Base-by-base conservation (phyloP, 2,797 vertebrate genomes). In the Eurystomus glaucurus region DNA sequence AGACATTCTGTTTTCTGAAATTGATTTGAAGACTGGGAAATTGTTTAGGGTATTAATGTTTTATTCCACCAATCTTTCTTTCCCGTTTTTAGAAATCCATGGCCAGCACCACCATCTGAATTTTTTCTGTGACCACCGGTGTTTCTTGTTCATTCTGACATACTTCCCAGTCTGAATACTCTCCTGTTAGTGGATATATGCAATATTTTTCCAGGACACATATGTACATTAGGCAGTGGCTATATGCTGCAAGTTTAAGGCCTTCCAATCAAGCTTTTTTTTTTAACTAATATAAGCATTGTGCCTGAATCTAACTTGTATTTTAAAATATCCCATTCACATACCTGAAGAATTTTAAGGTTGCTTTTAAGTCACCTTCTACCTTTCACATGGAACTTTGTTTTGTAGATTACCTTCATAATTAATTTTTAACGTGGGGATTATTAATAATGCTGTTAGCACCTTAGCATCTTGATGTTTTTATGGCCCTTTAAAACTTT, bases 401-500 rank as follows among this genome's bases (percentile, higher is more conserved):
- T 94, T 93, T 52, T 57, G 45, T 43, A 75, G 4, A 45, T 87
- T 82, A 68, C 19, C 31, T 83, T 31, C 58, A 45, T 15, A 2
- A 62, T 72, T 55, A 41, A 28, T 75, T 93, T 94, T 89, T 80
- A 78, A 83, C 23, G 11, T 19, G 3, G 10, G 3, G 25, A 14
- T 93, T 81, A 58, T 68, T 88, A 84, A 75, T 46, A 83, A 83
- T 85, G 33, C 23, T 79, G 8, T 45, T 62, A 90, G 18, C 33
- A 81, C 65, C 60, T 80, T 74, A 62, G 26, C 1, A 12, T 80
- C 45, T 57, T 87, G 13, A 50, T 62, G 17, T 14, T 93, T 94
- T 78, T 75, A 17, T 69, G 21, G n/a, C 9, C n/a, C 21, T 93
- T 91, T 91, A 68, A 90, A 90, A 77, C 75, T 77, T 92, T 50